Percentiles rank a stretch among this genome's conserved stretches.
Conservation (phyloP, 1,140 invertebrate genomes). For the Bombus turneri region DNA sequence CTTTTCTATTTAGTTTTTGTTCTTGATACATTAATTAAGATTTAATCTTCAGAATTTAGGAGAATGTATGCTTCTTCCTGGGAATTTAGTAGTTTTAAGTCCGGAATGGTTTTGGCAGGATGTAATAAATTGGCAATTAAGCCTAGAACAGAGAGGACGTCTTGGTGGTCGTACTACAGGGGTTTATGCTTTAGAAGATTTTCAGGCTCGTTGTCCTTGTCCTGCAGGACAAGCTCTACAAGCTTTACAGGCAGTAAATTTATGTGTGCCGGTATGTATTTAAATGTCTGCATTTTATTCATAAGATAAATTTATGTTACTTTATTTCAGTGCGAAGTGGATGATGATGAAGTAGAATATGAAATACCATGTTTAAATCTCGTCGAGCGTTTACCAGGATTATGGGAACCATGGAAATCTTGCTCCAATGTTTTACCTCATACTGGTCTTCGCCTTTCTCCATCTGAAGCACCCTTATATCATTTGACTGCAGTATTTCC, state of each 20-base stretch:
- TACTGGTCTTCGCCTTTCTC: constrained; percentile 86
- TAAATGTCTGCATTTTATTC: constrained; percentile 8
- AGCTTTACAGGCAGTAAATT: constrained; percentile 87
- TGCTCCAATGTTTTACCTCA: constrained; percentile 85
- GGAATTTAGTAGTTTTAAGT: constrained; percentile 88
- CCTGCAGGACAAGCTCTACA: constrained; percentile 88
- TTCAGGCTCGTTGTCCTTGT: constrained; percentile 89
- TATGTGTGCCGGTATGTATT: constrained; percentile 86
- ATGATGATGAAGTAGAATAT: constrained; percentile 88
- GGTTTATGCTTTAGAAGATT: constrained; percentile 90
- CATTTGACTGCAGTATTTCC: constrained; percentile 88
- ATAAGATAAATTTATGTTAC: background rate
- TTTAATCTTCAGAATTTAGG: constrained; percentile 73
- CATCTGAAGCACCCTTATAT: constrained; percentile 84
- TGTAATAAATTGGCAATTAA: constrained; percentile 88
- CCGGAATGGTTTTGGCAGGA: constrained; percentile 89
- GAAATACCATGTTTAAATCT: constrained; percentile 93
- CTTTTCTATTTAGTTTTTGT: background rate
- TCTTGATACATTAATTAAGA: background rate
- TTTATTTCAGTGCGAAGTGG: constrained; percentile 86
- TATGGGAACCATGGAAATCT: constrained; percentile 88
- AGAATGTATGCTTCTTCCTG: constrained; percentile 79
- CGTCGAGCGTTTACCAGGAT: constrained; percentile 87
- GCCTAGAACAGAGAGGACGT: constrained; percentile 85
- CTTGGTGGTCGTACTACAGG: constrained; percentile 87